Conservation (phyloP, 2,113 vertebrate species). For the Amphilophus citrinellus region DNA sequence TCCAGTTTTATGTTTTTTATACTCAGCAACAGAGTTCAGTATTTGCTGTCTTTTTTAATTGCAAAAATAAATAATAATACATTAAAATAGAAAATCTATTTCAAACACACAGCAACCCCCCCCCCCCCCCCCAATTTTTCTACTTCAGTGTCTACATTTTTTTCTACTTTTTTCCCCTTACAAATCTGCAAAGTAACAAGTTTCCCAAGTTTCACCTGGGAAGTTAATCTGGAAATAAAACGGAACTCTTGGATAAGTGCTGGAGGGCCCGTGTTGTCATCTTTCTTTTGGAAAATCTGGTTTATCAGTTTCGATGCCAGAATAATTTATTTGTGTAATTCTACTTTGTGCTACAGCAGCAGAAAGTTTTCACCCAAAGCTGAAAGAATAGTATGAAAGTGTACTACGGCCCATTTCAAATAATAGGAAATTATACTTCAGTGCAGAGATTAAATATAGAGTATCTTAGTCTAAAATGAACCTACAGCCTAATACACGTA, state of each 20-base stretch:
- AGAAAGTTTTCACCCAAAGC: neutral
- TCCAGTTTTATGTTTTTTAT: neutral
- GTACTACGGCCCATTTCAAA: neutral
- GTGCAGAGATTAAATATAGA: neutral
- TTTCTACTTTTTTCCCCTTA: neutral
- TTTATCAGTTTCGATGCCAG: neutral
- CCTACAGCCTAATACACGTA: neutral
- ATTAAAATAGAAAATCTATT: neutral
- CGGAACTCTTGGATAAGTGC: neutral
- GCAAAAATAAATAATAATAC: neutral
- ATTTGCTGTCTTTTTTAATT: neutral
- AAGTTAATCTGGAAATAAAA: neutral
- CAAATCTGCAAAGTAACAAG: neutral
- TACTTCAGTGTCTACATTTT: neutral
- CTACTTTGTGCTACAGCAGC: neutral
- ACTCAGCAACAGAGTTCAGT: neutral
- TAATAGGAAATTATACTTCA: neutral
- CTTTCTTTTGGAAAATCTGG: neutral
- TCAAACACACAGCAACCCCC: too few relatives aligned
- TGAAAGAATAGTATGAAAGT: neutral
- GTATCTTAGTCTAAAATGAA: neutral
- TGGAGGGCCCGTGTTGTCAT: neutral
- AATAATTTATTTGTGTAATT: neutral
- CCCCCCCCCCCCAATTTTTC: too few relatives aligned
- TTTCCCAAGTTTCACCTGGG: neutral